These are phyloP conservation scores for Solenodon paradoxus DNA, from an alignment of 2,113 vertebrate species.

Conservation along the genomic window DNA sequence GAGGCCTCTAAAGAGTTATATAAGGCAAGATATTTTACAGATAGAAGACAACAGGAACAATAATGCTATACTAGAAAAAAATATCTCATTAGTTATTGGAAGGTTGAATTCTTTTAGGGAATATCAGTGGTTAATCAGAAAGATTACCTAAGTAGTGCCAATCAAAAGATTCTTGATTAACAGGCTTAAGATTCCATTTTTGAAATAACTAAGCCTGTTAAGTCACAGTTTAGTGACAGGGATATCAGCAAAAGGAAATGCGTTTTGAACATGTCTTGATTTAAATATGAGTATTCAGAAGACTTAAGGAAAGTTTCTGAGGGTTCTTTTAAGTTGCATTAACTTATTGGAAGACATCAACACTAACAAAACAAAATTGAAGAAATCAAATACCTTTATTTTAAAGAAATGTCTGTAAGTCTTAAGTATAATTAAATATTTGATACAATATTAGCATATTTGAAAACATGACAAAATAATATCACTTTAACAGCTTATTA, in stretches of 20 bases:
- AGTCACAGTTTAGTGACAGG: not conserved
- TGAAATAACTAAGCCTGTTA: not conserved
- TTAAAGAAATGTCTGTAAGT: not conserved
- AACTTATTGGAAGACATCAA: not conserved
- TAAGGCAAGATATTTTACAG: not conserved
- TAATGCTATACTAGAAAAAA: not conserved
- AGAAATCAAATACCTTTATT: not conserved
- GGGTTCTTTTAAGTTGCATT: not conserved
- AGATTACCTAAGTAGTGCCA: not conserved
- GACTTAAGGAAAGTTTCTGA: not conserved
- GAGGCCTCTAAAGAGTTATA: not conserved
- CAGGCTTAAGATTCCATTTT: not conserved
- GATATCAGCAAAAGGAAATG: not conserved
- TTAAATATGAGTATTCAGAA: not conserved
- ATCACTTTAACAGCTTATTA: not conserved
- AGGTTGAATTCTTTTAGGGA: not conserved
- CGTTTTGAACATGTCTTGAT: not conserved
- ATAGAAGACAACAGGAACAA: not conserved
- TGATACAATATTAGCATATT: not conserved
- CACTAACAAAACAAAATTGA: not conserved
- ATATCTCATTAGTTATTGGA: fast-evolving
- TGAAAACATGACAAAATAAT: not conserved
- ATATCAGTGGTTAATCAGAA: not conserved
- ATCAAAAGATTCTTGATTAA: no score
- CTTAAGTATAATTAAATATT: not conserved